phyloP scores from a whole-genome alignment of 2,113 vertebrate genomes.

The Nycticryphes semicollaris region DNA sequence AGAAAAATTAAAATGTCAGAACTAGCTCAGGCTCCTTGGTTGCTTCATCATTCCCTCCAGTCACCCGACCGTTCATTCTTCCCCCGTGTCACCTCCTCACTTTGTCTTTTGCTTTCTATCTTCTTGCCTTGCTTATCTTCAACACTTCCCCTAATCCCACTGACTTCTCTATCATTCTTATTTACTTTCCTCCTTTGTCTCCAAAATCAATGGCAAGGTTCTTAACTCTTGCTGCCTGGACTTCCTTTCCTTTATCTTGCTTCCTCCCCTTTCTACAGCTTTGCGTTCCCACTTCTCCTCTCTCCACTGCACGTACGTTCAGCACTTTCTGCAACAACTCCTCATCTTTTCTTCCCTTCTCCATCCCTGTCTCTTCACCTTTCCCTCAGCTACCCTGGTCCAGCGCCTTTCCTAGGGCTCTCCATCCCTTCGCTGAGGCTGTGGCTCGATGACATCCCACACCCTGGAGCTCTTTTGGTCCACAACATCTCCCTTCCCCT shows the following conservation, averaged over 20 bases:
- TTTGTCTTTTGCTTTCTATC: constrained; percentile 2
- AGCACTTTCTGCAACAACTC: not conserved
- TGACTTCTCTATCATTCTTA: constrained; percentile 22
- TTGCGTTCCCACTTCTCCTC: not conserved
- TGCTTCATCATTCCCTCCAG: rapidly evolving
- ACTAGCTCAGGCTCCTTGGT: rapidly evolving
- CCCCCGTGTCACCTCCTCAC: rapidly evolving
- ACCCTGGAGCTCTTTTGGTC: not conserved
- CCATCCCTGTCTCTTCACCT: rapidly evolving
- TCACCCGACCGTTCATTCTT: not conserved
- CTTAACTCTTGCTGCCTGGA: constrained; percentile 43
- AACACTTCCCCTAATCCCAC: constrained; percentile 25
- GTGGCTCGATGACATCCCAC: rapidly evolving
- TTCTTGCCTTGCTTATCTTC: constrained; percentile 30
- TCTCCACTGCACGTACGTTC: not conserved
- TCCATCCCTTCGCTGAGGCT: not conserved
- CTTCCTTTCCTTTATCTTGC: constrained; percentile 46
- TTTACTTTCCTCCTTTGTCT: constrained; percentile 45
- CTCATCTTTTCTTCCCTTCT: not conserved
- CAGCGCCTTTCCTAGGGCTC: not conserved
- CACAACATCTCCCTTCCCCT: not conserved
- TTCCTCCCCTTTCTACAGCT: constrained; percentile 12
- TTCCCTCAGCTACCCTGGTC: not conserved
- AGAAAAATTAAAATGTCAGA: not conserved
- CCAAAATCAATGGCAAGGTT: constrained; percentile 17